These are phyloP conservation scores for Sarotherodon lohbergeri DNA, from an alignment of 2,113 vertebrate species.

Conservation along the genomic window DNA sequence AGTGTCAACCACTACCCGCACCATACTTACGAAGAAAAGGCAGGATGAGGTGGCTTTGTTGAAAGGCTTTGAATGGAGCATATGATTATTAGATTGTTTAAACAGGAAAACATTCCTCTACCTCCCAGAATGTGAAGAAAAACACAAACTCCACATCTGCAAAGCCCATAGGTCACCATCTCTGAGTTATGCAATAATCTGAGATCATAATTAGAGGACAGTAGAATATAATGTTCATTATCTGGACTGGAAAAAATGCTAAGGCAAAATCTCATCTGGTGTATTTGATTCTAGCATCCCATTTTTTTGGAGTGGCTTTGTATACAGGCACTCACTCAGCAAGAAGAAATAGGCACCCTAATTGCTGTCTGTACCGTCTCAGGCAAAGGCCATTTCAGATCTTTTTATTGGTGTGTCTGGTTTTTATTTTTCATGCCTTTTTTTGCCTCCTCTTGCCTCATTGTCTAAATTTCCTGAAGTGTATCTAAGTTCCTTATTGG, in stretches of 20 bases:
- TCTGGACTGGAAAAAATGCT: constrained; percentile 66
- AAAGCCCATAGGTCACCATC: neutral
- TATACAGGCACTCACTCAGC: constrained; percentile 37
- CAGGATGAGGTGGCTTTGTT: constrained; percentile 14
- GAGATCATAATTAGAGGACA: constrained; percentile 63
- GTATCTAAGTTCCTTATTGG: constrained; percentile 38
- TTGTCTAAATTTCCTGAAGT: constrained; percentile 17
- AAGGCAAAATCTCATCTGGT: constrained; percentile 47
- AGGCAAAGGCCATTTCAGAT: neutral
- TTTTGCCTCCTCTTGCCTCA: neutral
- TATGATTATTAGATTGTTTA: neutral
- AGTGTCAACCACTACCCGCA: constrained; percentile 20
- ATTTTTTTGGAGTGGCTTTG: constrained; percentile 43
- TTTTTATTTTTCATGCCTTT: constrained; percentile 25
- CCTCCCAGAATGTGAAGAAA: neutral
- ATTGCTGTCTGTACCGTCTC: constrained; percentile 51
- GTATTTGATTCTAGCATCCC: constrained; percentile 30
- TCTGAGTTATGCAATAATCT: constrained; percentile 52
- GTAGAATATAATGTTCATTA: constrained; percentile 65
- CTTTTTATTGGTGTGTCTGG: constrained; percentile 31
- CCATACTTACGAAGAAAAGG: constrained; percentile 13
- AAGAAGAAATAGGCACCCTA: constrained; percentile 53
- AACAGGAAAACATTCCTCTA: neutral
- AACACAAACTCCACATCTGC: neutral
- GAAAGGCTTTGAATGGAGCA: neutral